Evolutionary conservation across 2,113 vertebrate species (phyloP).

Genomic region (Pteruthius melanotis): DNA sequence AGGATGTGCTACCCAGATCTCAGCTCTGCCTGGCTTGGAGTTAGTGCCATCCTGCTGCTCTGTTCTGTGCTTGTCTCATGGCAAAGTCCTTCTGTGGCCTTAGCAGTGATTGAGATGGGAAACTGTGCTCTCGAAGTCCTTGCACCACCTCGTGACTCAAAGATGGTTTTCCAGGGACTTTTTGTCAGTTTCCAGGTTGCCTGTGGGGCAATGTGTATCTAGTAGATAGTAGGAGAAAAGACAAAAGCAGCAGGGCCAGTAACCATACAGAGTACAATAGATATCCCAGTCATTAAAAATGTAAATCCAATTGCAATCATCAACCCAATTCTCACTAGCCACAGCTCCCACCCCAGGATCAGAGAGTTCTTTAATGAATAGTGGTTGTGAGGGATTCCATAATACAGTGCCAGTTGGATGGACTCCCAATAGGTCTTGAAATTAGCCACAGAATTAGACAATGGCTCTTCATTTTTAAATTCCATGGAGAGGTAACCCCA

Average conservation of each 20-base stretch:
- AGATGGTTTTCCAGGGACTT: background rate
- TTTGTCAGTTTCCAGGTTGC: background rate
- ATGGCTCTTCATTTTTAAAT: background rate
- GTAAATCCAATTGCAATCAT: background rate
- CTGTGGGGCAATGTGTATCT: rapidly evolving
- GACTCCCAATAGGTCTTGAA: background rate
- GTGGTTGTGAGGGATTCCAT: background rate
- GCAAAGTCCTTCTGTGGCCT: background rate
- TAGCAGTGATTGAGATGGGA: background rate
- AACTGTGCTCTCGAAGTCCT: rapidly evolving
- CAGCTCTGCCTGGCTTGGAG: background rate
- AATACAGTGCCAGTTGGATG: background rate
- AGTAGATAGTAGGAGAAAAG: background rate
- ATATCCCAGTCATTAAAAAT: background rate
- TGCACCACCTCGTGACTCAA: background rate
- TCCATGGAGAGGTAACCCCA: background rate
- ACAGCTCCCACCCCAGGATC: background rate
- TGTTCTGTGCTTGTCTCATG: background rate
- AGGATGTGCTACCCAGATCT: background rate
- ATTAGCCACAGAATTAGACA: background rate
- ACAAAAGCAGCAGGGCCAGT: background rate
- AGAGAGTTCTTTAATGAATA: background rate
- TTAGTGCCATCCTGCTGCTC: background rate
- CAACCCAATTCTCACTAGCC: background rate
- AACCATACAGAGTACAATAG: rapidly evolving